Evolutionary conservation across 2,888 invertebrate species (phyloP).

Genomic region (Chalcis sispes): DNA sequence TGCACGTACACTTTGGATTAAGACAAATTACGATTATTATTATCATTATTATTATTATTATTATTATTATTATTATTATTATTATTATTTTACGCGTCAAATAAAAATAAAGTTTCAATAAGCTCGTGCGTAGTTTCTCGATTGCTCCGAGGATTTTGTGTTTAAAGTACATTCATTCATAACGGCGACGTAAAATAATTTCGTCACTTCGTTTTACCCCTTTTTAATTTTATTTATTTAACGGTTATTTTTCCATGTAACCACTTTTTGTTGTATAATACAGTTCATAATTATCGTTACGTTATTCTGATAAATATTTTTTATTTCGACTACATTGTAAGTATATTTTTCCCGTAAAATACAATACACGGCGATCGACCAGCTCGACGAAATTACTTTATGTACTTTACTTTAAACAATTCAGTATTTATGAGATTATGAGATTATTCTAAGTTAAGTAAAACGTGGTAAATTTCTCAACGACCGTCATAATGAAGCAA

Average conservation of each 20-base stretch:
- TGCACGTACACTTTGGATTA: too few species aligned
- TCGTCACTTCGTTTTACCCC: conserved; percentile 22
- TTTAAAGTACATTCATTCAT: conserved; percentile 24
- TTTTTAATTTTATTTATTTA: conserved; percentile 30
- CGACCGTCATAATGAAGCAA: conserved; percentile 35
- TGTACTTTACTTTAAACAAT: conserved; percentile 42
- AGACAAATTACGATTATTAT: conserved; percentile 41
- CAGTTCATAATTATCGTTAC: conserved; percentile 24
- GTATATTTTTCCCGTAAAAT: conserved; percentile 9
- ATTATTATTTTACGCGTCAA: conserved; percentile 18
- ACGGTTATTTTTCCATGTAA: conserved; percentile 8
- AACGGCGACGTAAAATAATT: conserved; percentile 41
- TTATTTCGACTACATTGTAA: conserved; percentile 13
- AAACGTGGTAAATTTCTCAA: conserved; percentile 20
- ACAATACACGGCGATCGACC: background rate
- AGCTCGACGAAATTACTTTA: conserved; percentile 49
- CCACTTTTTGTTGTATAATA: conserved; percentile 26
- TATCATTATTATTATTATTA: conserved; percentile 41
- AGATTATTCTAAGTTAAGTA: conserved; percentile 31
- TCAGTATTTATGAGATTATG: conserved; percentile 55
- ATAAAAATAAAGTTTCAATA: too few species aligned
- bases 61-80: conserved; percentile 36
- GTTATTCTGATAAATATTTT: conserved; percentile 24
- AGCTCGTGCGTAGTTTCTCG: background rate
- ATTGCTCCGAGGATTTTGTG: conserved; percentile 12